These are phyloP conservation scores for Lycia hirtaria DNA, from an alignment of 2,888 invertebrate genomes.

Conservation along the genomic window DNA sequence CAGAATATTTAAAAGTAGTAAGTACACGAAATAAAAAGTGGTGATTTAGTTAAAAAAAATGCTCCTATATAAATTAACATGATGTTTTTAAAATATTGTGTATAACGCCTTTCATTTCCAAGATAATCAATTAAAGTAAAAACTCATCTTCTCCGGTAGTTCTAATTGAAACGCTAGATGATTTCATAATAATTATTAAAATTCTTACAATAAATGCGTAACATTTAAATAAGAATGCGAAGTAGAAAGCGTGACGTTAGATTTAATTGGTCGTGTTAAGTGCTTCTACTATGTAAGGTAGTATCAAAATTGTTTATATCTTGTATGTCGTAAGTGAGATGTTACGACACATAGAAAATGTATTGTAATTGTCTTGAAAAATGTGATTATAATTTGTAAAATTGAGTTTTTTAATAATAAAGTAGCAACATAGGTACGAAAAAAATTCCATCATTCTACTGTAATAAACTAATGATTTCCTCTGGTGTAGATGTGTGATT, in stretches of 20 bases:
- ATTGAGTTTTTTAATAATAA: too few relatives aligned
- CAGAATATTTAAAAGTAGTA: too few relatives aligned
- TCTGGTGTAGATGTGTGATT: too few relatives aligned
- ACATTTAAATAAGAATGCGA: conserved; percentile 59
- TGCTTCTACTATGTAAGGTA: conserved; percentile 15
- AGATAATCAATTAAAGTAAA: conserved; percentile 5
- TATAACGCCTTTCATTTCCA: too few relatives aligned
- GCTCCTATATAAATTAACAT: too few relatives aligned
- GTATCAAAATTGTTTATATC: conserved; percentile 21
- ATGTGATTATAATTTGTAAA: too few relatives aligned
- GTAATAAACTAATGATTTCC: too few relatives aligned
- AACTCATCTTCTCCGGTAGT: conserved; percentile 19
- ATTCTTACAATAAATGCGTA: conserved; percentile 54
- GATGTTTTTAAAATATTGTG: too few relatives aligned
- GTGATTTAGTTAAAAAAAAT: too few relatives aligned
- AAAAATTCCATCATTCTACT: too few relatives aligned
- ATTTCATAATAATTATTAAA: conserved; percentile 57
- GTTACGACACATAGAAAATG: neutral
- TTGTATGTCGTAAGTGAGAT: neutral
- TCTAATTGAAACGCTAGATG: conserved; percentile 54
- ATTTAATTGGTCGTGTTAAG: conserved; percentile 44
- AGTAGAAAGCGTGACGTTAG: conserved; percentile 72
- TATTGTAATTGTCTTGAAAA: neutral
- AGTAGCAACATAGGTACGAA: too few relatives aligned
- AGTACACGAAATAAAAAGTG: too few relatives aligned